phyloP scores from a whole-genome alignment of 2,888 invertebrate genomes.

The Melanotus villosus region DNA sequence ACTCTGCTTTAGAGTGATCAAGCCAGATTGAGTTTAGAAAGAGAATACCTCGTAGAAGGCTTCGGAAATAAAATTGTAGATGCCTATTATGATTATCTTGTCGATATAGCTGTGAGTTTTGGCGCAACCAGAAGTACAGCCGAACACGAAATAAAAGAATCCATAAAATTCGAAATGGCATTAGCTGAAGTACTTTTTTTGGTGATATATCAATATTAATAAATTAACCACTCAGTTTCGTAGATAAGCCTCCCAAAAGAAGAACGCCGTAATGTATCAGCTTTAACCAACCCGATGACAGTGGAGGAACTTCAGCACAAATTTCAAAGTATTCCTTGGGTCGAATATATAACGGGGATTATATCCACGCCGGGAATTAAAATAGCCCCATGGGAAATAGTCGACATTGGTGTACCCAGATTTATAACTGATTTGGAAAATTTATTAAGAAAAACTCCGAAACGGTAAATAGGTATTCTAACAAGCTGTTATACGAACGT shows the following conservation, averaged over 20 bases:
- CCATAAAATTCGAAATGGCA: conserved; percentile 89
- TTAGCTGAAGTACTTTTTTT: conserved; percentile 90
- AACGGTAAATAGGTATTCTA: too few relatives aligned
- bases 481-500: too few relatives aligned
- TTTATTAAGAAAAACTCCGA: conserved; percentile 71
- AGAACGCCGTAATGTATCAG: conserved; percentile 90
- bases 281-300: conserved; percentile 92
- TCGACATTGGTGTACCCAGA: conserved; percentile 88
- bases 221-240: background rate
- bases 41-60: conserved; percentile 89
- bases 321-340: conserved; percentile 86
- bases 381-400: conserved; percentile 78
- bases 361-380: conserved; percentile 74
- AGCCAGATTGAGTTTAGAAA: conserved; percentile 85
- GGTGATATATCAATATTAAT: too few relatives aligned
- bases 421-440: conserved; percentile 82
- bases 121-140: conserved; percentile 84
- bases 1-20: conserved; percentile 82
- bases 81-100: conserved; percentile 89
- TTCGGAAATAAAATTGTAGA: conserved; percentile 85
- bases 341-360: conserved; percentile 86
- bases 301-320: conserved; percentile 80
- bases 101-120: conserved; percentile 88
- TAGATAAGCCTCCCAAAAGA: conserved; percentile 90
- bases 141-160: conserved; percentile 79